Percentiles rank a stretch among this genome's conserved stretches.
These are phyloP conservation scores for Acridotheres tristis DNA, from an alignment of 2,797 vertebrate species.

Conservation along the genomic window DNA sequence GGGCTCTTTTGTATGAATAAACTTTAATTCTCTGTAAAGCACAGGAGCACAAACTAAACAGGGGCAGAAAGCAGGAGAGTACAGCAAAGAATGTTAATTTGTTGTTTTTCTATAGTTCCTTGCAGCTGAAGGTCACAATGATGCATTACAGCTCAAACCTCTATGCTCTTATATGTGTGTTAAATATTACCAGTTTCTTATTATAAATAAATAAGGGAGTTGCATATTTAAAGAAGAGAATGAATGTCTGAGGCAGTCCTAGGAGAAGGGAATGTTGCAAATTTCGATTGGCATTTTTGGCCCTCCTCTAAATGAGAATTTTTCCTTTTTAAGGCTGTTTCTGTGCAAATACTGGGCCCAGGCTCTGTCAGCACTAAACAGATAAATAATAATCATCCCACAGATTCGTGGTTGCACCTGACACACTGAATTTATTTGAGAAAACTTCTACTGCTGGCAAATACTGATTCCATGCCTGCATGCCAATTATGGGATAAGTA, in stretches of 20 bases:
- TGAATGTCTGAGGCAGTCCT: not conserved
- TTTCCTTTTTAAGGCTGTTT: not conserved
- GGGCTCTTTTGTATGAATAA: conserved; percentile 32
- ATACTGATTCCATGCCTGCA: not conserved
- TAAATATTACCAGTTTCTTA: conserved; percentile 30
- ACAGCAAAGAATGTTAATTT: conserved; percentile 45
- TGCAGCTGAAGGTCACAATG: conserved; percentile 41
- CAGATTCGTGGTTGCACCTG: not conserved
- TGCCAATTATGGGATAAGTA: conserved; percentile 21
- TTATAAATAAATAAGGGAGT: conserved; percentile 17
- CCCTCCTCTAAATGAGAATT: not conserved
- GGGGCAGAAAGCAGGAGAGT: not conserved
- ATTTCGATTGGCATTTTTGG: not conserved
- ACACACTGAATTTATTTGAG: conserved; percentile 20
- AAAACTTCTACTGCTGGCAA: conserved; percentile 37
- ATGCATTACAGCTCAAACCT: not conserved
- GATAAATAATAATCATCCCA: conserved; percentile 6
- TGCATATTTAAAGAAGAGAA: conserved; percentile 1
- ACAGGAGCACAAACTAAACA: not conserved
- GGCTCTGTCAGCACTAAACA: not conserved
- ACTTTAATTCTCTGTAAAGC: conserved; percentile 31
- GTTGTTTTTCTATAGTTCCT: not conserved
- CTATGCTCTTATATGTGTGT: not conserved
- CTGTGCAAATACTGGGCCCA: not conserved
- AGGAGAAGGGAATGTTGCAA: not conserved